A percentile compares a stretch with the other conserved stretches of the same genome.
These are phyloP conservation scores for Euphonia xanthogaster DNA, from an alignment of 2,797 vertebrate species.

Conservation along the genomic window DNA sequence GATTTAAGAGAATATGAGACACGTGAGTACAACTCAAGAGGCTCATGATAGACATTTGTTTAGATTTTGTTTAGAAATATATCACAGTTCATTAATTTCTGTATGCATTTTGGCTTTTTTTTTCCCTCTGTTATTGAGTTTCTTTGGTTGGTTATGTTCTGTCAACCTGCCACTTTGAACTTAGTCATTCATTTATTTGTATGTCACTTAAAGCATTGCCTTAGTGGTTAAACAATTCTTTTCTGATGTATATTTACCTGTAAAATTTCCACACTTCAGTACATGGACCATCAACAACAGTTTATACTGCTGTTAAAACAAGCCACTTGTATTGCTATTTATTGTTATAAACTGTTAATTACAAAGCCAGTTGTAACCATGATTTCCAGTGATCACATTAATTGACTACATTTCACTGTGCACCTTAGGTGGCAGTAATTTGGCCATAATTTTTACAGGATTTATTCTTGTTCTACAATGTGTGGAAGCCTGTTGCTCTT, in stretches of 20 bases:
- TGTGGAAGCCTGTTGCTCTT: neutral
- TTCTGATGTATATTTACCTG: slow-evolving; percentile 8
- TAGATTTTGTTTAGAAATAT: neutral
- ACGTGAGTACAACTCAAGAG: neutral
- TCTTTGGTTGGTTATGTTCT: neutral
- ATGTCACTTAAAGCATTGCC: neutral
- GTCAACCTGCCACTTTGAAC: neutral
- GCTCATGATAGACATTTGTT: neutral
- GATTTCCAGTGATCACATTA: slow-evolving; percentile 60
- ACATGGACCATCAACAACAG: neutral
- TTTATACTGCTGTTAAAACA: slow-evolving; percentile 21
- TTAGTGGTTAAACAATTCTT: slow-evolving; percentile 4
- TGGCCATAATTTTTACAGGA: slow-evolving; percentile 49
- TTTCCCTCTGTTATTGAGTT: neutral
- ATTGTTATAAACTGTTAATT: slow-evolving; percentile 54
- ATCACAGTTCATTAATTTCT: neutral
- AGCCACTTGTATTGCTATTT: slow-evolving; percentile 52
- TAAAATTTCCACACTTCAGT: slow-evolving; percentile 6
- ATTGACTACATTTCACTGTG: slow-evolving; percentile 54
- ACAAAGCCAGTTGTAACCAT: slow-evolving; percentile 36
- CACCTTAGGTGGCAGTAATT: slow-evolving; percentile 39
- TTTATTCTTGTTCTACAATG: slow-evolving; percentile 23
- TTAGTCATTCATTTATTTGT: neutral
- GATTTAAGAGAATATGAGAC: neutral
- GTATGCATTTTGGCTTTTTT: neutral